Percentiles rank a stretch among this genome's conserved stretches.
Evolutionary conservation across 1,140 invertebrate genomes (phyloP).

Genomic region (Conus ventricosus): DNA sequence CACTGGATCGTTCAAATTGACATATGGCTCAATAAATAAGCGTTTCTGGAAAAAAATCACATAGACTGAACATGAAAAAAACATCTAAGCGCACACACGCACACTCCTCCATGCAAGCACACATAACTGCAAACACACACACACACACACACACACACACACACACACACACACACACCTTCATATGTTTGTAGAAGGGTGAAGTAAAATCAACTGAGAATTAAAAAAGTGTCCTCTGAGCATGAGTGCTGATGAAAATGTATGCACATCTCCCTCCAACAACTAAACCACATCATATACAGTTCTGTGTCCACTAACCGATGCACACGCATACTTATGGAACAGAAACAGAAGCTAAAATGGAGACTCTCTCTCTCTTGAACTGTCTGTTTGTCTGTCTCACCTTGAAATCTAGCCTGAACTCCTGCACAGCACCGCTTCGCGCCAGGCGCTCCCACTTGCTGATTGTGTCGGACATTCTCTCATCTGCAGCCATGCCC

Average conservation of each 20-base stretch:
- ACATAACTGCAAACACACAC: too few species aligned
- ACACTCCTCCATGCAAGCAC: too few species aligned
- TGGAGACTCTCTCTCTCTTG: neutral
- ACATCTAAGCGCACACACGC: too few species aligned
- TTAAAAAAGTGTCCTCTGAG: too few species aligned
- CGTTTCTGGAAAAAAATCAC: conserved; percentile 83
- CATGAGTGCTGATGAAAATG: too few species aligned
- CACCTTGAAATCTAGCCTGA: conserved; percentile 76
- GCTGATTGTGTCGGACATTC: conserved; percentile 94
- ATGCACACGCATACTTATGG: neutral
- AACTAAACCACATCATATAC: too few species aligned
- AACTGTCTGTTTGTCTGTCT: conserved; percentile 19
- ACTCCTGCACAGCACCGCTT: conserved; percentile 74
- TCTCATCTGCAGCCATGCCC: conserved; percentile 88
- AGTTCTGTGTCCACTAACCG: too few species aligned
- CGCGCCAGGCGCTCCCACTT: conserved; percentile 89
- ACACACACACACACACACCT: neutral
- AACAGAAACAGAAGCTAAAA: neutral
- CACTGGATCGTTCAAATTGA: conserved; percentile 89
- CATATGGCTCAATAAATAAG: conserved; percentile 89
- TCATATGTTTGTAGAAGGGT: too few species aligned
- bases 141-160: neutral
- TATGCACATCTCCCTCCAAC: too few species aligned
- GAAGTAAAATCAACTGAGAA: too few species aligned
- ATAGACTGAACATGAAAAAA: too few species aligned